Evolutionary conservation across 2,113 vertebrate genomes (phyloP), one percentile per base, ranked within the genome.

Genomic region (Cyanoramphus novaezelandiae): DNA sequence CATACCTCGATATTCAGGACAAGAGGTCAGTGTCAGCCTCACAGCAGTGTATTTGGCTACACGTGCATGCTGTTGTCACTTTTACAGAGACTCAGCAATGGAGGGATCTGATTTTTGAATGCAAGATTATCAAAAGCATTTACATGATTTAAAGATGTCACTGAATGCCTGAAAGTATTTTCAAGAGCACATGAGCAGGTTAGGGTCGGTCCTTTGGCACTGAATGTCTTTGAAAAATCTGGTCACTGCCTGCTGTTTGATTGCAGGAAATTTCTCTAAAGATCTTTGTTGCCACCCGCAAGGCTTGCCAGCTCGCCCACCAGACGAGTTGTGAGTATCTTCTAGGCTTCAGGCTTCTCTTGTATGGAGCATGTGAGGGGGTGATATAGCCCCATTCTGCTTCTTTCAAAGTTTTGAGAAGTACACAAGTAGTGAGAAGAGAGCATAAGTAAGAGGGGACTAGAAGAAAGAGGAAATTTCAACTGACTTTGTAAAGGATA

Each of bases 91-190:
- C 64, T 75, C 49, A 52, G 62, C 62, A 68, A 1, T 71, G 86
- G 81, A 79, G 49, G n/a, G 39, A 75, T 80, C 64, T 64, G 21
- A 60, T 77, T 81, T 62, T 65, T 81, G 86, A 19, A 62, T 84
- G 55, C 44, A 72, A 55, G 80, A 68, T 88, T 92, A 86, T 94
- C 65, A 75, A 57, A 92, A 93, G 44, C 57, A 31, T 79, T 90
- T 83, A 65, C 43, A 52, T 90, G 18, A 55, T 65, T 94, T 91
- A 91, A 92, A 91, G 47, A 65, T 86, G 76, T 84, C 52, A 46
- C 49, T 52, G 50, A 80, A 74, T 83, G 90, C 93, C 92, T 79
- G 81, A 59, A 88, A 78, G 65, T 72, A 78, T 87, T 97, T 92
- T 91, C 72, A 70, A 76, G 60, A 95, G 44, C 20, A 65, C 4